Percentiles rank a stretch among this genome's conserved stretches.
phyloP scores from a whole-genome alignment of 1,140 invertebrate genomes.

The Andrena cerasifolii region DNA sequence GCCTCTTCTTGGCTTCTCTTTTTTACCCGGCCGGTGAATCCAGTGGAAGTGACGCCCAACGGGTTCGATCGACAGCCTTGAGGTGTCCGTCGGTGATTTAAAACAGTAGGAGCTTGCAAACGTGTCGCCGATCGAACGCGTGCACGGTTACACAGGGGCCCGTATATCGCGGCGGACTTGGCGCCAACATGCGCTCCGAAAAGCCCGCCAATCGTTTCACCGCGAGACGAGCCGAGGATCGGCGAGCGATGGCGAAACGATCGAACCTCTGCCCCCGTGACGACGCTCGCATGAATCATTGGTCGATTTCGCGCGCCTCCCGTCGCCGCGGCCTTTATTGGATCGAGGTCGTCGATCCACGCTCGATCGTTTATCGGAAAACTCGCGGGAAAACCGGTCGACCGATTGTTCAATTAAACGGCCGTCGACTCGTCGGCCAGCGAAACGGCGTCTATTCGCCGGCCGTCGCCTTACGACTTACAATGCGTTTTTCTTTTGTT shows the following conservation, averaged over 20 bases:
- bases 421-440: neutral
- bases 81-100: conserved; percentile 79
- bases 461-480: neutral
- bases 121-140: conserved; percentile 72
- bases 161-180: neutral
- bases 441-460: neutral
- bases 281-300: conserved; percentile 40
- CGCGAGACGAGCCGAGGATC: too few relatives aligned
- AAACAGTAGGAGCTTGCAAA: conserved; percentile 76
- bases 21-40: conserved; percentile 30
- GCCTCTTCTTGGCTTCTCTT: conserved; percentile 24
- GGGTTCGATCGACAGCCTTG: conserved; percentile 77
- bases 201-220: conserved; percentile 52
- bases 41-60: conserved; percentile 72
- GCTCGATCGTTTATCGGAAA: conserved; percentile 22
- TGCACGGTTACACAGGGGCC: conserved; percentile 29
- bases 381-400: conserved; percentile 29
- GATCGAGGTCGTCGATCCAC: conserved; percentile 41
- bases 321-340: conserved; percentile 22
- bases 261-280: conserved; percentile 58
- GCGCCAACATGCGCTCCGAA: conserved; percentile 51
- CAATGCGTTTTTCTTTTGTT: neutral
- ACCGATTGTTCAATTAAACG: conserved; percentile 35
- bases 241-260: conserved; percentile 50
- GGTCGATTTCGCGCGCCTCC: conserved; percentile 38